Evolutionary conservation across 2,797 vertebrate genomes (phyloP).

Genomic region (Microtus obscurus): DNA sequence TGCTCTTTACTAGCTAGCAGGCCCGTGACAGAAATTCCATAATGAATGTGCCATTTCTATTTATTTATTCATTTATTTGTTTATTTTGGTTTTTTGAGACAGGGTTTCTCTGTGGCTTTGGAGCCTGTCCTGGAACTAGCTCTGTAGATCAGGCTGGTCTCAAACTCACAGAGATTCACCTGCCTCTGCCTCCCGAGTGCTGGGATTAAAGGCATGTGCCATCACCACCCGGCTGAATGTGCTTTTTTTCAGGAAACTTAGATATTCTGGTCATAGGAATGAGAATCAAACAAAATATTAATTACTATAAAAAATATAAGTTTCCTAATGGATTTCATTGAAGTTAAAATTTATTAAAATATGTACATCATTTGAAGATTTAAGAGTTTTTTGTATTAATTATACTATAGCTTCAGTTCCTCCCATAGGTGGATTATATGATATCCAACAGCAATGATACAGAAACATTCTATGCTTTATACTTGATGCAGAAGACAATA

Average conservation of each 20-base stretch:
- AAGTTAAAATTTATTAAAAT: constrained; percentile 57
- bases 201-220: no score
- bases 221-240: no score
- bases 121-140: no score
- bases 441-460: constrained; percentile 71
- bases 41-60: constrained; percentile 58
- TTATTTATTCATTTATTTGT: background rate
- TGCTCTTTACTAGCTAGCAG: no score
- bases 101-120: no score
- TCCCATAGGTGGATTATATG: constrained; percentile 70
- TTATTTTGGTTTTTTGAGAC: no score
- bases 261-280: constrained; percentile 65
- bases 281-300: constrained; percentile 65
- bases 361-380: constrained; percentile 69
- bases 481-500: constrained; percentile 80
- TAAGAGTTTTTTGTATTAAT: constrained; percentile 69
- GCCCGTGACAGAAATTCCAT: no score
- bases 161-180: no score
- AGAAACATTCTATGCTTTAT: constrained; percentile 79
- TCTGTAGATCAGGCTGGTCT: no score
- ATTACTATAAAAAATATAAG: constrained; percentile 63
- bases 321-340: constrained; percentile 61
- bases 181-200: no score
- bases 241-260: constrained; percentile 60
- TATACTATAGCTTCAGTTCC: constrained; percentile 15